Conservation (phyloP, 2,888 invertebrate species). For the Pseudoips prasinana region DNA sequence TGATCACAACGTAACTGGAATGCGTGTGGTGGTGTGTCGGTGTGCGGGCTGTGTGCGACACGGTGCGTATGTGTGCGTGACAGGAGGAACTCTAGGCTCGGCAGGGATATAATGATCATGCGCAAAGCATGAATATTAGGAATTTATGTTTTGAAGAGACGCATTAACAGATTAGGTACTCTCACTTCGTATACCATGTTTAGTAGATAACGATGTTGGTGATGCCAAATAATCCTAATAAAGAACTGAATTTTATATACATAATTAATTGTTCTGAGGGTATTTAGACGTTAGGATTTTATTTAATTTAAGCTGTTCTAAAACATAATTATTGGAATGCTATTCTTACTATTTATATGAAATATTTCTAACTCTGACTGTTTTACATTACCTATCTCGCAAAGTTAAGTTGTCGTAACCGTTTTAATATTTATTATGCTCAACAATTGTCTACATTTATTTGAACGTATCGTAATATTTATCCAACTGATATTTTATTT, state of each 20-base stretch:
- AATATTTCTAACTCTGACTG: slow-evolving; percentile 24
- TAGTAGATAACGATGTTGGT: slow-evolving; percentile 76
- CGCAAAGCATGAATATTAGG: slow-evolving; percentile 43
- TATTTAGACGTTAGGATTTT: slow-evolving; percentile 73
- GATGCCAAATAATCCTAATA: slow-evolving; percentile 82
- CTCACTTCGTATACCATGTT: slow-evolving; percentile 77
- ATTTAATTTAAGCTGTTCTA: slow-evolving; percentile 63
- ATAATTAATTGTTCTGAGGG: slow-evolving; percentile 80
- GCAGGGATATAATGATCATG: slow-evolving; percentile 66
- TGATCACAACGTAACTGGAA: slow-evolving; percentile 42
- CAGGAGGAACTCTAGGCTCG: slow-evolving; percentile 75
- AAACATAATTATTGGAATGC: slow-evolving; percentile 34
- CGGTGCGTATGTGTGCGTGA: slow-evolving; percentile 55
- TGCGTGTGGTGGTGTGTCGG: slow-evolving; percentile 37
- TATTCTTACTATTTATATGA: slow-evolving; percentile 48
- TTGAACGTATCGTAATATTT: slow-evolving; percentile 40
- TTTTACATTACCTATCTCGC: slow-evolving; percentile 20
- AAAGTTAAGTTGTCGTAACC: slow-evolving; percentile 19
- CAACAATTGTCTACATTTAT: slow-evolving; percentile 46
- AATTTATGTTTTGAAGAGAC: slow-evolving; percentile 65
- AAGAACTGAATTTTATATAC: slow-evolving; percentile 82
- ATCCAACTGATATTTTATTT: slow-evolving; percentile 62
- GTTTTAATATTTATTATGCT: slow-evolving; percentile 45
- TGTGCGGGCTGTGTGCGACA: slow-evolving; percentile 25
- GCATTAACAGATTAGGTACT: slow-evolving; percentile 72